A percentile compares a stretch with the other conserved stretches of the same genome.
phyloP scores from a whole-genome alignment of 2,113 vertebrate genomes.

The Psettodes erumei region DNA sequence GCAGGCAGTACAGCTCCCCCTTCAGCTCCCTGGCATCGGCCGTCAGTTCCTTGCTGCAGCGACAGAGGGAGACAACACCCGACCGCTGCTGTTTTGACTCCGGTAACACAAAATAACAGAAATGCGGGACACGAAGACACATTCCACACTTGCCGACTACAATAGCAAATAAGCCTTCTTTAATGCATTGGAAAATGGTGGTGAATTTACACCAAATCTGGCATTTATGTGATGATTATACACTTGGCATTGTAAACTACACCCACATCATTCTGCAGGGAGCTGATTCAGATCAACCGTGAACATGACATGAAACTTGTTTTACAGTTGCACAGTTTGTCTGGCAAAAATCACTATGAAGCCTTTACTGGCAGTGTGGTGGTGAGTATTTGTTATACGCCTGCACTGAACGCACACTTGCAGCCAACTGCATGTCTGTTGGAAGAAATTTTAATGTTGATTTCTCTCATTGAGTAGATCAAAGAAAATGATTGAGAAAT shows the following conservation, averaged over 20 bases:
- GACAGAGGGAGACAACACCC: not conserved
- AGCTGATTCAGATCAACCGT: not conserved
- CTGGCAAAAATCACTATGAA: constrained; percentile 33
- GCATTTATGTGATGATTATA: too few relatives aligned
- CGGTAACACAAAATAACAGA: not conserved
- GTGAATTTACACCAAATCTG: not conserved
- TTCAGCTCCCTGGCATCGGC: constrained; percentile 96
- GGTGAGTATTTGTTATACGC: too few relatives aligned
- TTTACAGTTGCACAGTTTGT: constrained; percentile 14
- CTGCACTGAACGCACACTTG: not conserved
- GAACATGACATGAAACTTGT: not conserved
- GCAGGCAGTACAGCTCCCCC: constrained; percentile 96
- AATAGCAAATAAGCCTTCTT: not conserved
- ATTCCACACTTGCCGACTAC: too few relatives aligned
- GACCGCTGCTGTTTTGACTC: not conserved
- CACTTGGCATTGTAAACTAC: too few relatives aligned
- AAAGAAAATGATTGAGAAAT: too few relatives aligned
- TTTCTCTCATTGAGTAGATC: too few relatives aligned
- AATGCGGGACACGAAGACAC: not conserved
- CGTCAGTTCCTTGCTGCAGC: constrained; percentile 94
- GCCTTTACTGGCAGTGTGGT: not conserved
- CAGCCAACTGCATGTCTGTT: not conserved
- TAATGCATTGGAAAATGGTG: not conserved
- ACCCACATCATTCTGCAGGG: not conserved
- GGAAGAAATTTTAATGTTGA: too few relatives aligned